These are phyloP conservation scores for Grantiella picta DNA, from an alignment of 2,113 vertebrate genomes.

Conservation along the genomic window DNA sequence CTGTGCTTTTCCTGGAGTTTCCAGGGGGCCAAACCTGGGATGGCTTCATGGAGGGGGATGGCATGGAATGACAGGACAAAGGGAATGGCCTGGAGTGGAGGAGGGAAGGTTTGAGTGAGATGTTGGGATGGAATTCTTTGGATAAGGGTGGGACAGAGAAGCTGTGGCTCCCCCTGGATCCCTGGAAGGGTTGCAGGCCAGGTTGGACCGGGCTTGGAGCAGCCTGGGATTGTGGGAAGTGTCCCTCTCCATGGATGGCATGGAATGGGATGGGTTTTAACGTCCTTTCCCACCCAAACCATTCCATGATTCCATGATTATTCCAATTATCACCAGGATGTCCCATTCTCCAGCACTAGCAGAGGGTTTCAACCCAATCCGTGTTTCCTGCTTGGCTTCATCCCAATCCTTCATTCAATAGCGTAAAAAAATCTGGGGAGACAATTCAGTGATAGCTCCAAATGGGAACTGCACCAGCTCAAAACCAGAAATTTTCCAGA, in stretches of 20 bases:
- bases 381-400: background rate
- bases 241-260: too few relatives aligned
- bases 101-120: background rate
- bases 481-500: background rate
- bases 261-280: too few relatives aligned
- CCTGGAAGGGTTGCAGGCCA: too few relatives aligned
- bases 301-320: background rate
- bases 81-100: background rate
- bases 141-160: background rate
- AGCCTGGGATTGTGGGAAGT: too few relatives aligned
- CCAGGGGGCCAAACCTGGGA: background rate
- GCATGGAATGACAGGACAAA: accelerated
- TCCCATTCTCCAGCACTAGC: accelerated
- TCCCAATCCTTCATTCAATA: background rate
- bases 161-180: background rate
- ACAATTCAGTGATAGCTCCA: background rate
- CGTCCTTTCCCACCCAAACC: too few relatives aligned
- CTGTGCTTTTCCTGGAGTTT: background rate
- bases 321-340: background rate
- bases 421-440: accelerated
- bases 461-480: accelerated
- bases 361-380: background rate
- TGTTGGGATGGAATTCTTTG: background rate
- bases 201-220: too few relatives aligned
- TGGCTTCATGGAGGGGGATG: accelerated